These are phyloP conservation scores for Oreochromis grahami DNA, from an alignment of 2,797 vertebrate genomes.

Conservation along the genomic window DNA sequence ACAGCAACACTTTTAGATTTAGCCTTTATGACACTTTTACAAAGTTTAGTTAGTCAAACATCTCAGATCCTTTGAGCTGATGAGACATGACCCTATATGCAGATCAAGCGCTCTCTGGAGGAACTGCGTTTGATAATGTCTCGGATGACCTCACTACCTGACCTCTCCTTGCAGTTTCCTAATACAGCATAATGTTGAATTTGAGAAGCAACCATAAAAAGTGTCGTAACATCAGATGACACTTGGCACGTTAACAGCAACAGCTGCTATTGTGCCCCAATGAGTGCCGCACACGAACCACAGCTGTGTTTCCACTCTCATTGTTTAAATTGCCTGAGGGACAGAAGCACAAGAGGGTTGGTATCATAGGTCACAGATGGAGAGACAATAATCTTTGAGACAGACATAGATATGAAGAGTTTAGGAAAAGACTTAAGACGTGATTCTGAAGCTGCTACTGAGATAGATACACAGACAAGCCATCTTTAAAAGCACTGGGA, in stretches of 20 bases:
- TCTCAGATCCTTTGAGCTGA: neutral
- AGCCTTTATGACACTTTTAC: neutral
- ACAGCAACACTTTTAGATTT: neutral
- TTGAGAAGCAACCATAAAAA: constrained; percentile 18
- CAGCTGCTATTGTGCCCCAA: constrained; percentile 44
- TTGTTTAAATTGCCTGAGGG: constrained; percentile 36
- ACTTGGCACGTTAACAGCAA: constrained; percentile 15
- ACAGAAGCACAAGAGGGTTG: constrained; percentile 9
- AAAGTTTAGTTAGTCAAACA: neutral
- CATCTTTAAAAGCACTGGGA: neutral
- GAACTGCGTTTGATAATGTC: neutral
- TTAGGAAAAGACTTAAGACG: neutral
- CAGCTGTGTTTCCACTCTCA: constrained; percentile 46
- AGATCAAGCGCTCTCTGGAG: neutral
- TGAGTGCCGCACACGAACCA: neutral
- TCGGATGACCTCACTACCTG: neutral
- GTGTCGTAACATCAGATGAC: constrained; percentile 37
- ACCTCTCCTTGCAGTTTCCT: neutral
- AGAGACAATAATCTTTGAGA: neutral
- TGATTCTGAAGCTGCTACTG: neutral
- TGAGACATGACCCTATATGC: neutral
- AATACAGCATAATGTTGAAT: neutral
- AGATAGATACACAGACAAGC: neutral
- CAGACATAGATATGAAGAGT: neutral
- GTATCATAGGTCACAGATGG: constrained; percentile 29